phyloP scores from a whole-genome alignment of 2,797 vertebrate species.

The Chelon labrosus region DNA sequence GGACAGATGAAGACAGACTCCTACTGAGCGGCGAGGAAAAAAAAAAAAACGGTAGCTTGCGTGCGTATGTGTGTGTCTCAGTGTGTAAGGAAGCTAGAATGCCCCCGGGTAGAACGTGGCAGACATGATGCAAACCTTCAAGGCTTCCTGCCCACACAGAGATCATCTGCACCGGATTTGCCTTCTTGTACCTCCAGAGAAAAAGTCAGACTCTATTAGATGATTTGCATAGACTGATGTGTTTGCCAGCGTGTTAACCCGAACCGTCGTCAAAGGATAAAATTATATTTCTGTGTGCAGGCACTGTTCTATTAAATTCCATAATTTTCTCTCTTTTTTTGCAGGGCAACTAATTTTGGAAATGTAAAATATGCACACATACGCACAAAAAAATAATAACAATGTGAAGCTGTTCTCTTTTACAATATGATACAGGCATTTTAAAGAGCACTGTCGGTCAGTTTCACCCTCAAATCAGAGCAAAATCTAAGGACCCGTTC shows the following conservation, averaged over 20 bases:
- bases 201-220: slow-evolving; percentile 47
- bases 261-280: slow-evolving; percentile 6
- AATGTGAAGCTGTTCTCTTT: slow-evolving; percentile 5
- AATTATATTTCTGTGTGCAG: slow-evolving; percentile 17
- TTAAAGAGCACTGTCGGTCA: slow-evolving; percentile 40
- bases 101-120: slow-evolving; percentile 69
- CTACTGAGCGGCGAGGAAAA: slow-evolving; percentile 75
- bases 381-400: neutral
- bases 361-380: neutral
- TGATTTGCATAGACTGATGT: slow-evolving; percentile 49
- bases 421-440: neutral
- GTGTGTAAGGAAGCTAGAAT: slow-evolving; percentile 52
- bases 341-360: slow-evolving; percentile 28
- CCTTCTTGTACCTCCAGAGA: slow-evolving; percentile 53
- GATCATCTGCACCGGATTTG: slow-evolving; percentile 62
- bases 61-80: slow-evolving; percentile 32
- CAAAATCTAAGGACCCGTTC: too few relatives aligned
- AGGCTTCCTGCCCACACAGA: slow-evolving; percentile 70
- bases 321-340: slow-evolving; percentile 22
- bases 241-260: slow-evolving; percentile 41
- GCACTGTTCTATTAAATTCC: slow-evolving; percentile 15
- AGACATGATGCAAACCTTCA: slow-evolving; percentile 77
- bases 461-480: slow-evolving; percentile 26
- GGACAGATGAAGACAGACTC: slow-evolving; percentile 85
- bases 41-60: slow-evolving; percentile 69